Evolutionary conservation across 2,797 vertebrate species (phyloP).

Genomic region (Serranus cabrilla): DNA sequence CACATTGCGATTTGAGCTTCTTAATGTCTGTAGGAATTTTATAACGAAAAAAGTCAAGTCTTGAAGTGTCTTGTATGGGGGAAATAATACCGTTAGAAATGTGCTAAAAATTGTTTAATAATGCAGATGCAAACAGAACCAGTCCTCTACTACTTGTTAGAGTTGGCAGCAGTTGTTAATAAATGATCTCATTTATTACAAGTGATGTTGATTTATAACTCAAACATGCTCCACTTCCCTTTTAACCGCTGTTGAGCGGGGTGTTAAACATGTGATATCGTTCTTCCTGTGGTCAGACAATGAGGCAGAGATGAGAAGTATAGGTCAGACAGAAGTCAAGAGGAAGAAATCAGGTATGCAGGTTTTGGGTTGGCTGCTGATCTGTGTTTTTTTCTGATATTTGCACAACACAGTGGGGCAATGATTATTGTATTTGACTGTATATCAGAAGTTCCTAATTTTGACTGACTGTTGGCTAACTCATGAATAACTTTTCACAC

Average conservation of each 20-base stretch:
- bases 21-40: too few species aligned
- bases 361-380: not conserved
- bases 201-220: not conserved
- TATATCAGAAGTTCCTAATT: constrained; percentile 60
- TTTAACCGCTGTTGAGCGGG: not conserved
- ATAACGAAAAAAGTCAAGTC: too few species aligned
- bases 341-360: constrained; percentile 25
- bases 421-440: constrained; percentile 60
- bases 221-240: not conserved
- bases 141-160: not conserved
- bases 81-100: too few species aligned
- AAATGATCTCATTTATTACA: not conserved
- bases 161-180: not conserved
- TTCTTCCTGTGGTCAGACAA: constrained; percentile 12
- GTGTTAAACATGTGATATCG: constrained; percentile 5
- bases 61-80: too few species aligned
- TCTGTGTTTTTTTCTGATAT: constrained; percentile 4
- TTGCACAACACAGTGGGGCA: constrained; percentile 25
- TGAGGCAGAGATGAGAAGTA: constrained; percentile 11
- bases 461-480: constrained; percentile 62
- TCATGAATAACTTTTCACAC: not conserved
- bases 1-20: too few species aligned
- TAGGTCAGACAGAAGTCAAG: constrained; percentile 9
- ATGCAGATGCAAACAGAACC: not conserved
- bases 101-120: too few species aligned